Conservation (phyloP, 2,113 vertebrate genomes). For the Bolborhynchus lineola region DNA sequence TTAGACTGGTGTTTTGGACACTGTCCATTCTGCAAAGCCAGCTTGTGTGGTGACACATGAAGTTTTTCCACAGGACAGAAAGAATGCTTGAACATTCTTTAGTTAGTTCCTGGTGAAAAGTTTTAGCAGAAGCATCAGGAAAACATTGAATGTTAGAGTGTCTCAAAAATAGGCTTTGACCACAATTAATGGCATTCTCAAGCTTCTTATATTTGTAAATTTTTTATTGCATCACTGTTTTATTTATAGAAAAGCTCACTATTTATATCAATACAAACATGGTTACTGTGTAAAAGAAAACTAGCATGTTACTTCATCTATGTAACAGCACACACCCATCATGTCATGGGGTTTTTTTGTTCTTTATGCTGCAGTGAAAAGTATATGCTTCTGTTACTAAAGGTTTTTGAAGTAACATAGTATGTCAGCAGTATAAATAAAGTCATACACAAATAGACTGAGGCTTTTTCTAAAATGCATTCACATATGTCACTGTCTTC, state of each 20-base stretch:
- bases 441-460: neutral
- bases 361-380: neutral
- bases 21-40: constrained; percentile 55
- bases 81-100: neutral
- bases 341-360: neutral
- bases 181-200: neutral
- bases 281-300: neutral
- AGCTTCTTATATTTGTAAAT: neutral
- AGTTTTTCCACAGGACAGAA: constrained; percentile 29
- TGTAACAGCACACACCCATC: neutral
- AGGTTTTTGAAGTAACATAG: neutral
- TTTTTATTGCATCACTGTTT: neutral
- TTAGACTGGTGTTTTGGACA: constrained; percentile 60
- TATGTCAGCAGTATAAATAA: neutral
- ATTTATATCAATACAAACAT: neutral
- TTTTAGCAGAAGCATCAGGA: neutral
- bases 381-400: neutral
- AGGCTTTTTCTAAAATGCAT: neutral
- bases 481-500: neutral
- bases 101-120: neutral
- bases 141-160: neutral
- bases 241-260: neutral
- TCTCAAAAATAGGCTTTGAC: neutral
- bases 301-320: neutral
- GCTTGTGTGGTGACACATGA: constrained; percentile 32